Conservation (phyloP, 2,888 invertebrate species). For the Synergus gifuensis region DNA sequence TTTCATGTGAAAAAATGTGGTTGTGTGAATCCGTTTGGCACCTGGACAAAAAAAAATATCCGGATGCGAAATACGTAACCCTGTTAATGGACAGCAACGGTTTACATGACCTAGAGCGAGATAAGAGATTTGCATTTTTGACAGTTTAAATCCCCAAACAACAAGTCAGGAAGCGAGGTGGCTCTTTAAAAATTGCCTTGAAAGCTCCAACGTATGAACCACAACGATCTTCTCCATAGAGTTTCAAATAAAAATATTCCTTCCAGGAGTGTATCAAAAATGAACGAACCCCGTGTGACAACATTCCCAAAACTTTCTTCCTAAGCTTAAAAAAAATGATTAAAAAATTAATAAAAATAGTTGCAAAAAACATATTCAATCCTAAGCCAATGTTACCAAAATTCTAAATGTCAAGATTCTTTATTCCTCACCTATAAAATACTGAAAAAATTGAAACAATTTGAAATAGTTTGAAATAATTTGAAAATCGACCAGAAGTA, state of each 20-base stretch:
- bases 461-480: neutral
- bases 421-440: neutral
- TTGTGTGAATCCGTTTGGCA: neutral
- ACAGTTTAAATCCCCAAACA: constrained; percentile 61
- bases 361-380: neutral
- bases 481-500: neutral
- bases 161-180: constrained; percentile 57
- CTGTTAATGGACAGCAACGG: constrained; percentile 59
- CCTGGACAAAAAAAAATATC: constrained; percentile 9
- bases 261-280: constrained; percentile 42
- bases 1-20: neutral
- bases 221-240: constrained; percentile 7
- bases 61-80: constrained; percentile 21
- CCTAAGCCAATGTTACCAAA: neutral
- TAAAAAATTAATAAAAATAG: neutral
- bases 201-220: constrained; percentile 55
- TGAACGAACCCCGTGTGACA: neutral
- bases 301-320: neutral
- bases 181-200: constrained; percentile 62
- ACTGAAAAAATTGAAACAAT: neutral
- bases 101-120: constrained; percentile 65
- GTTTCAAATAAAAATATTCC: neutral
- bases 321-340: neutral
- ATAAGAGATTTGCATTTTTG: constrained; percentile 58
- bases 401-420: neutral